phyloP scores from a whole-genome alignment of 2,888 invertebrate genomes.

The Brachyptera putata region DNA sequence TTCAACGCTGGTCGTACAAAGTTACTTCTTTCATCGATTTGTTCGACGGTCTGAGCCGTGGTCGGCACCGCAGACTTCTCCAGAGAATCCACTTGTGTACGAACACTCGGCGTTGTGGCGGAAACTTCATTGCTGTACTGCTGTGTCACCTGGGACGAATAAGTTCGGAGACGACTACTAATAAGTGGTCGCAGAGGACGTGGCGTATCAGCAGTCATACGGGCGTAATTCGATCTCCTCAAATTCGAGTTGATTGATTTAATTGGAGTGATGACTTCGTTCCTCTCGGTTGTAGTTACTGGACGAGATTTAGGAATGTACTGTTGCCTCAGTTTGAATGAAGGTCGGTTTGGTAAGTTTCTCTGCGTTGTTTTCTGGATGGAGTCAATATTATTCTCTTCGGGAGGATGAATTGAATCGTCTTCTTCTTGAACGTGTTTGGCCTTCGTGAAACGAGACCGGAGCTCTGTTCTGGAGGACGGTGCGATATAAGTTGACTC shows the following conservation, averaged over 20 bases:
- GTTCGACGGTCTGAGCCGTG: too few species aligned
- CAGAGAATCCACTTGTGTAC: too few species aligned
- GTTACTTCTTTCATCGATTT: too few species aligned
- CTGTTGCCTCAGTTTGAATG: neutral
- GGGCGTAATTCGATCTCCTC: too few species aligned
- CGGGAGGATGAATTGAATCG: neutral
- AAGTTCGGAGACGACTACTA: neutral
- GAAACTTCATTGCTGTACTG: neutral
- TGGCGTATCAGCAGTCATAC: neutral
- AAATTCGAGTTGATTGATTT: too few species aligned
- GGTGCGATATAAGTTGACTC: too few species aligned
- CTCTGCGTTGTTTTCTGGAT: neutral
- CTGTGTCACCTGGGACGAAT: neutral
- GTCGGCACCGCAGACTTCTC: too few species aligned
- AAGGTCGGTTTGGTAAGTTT: neutral
- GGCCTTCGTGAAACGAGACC: neutral
- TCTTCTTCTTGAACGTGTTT: neutral
- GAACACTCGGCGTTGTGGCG: too few species aligned
- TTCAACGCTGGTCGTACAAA: too few species aligned
- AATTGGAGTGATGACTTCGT: neutral
- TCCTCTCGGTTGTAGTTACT: neutral
- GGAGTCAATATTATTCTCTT: neutral
- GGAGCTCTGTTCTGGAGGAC: too few species aligned
- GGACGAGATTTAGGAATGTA: slow-evolving; percentile 4
- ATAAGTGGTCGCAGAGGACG: slow-evolving; percentile 3